phyloP scores from a whole-genome alignment of 2,888 invertebrate genomes.

The Sinopyrophorus schimmeli region DNA sequence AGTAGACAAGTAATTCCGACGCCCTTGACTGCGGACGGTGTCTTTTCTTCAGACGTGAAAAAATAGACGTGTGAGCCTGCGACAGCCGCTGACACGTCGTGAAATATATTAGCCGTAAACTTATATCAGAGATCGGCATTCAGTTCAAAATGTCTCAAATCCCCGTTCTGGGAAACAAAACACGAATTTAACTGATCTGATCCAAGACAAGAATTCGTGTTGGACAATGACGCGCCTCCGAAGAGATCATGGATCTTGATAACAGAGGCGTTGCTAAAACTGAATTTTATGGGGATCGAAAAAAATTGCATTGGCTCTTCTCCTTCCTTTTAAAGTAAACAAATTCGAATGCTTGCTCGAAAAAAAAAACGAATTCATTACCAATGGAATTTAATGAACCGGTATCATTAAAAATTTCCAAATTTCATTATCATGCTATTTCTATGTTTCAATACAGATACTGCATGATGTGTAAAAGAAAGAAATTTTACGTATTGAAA shows the following conservation, averaged over 20 bases:
- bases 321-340: too few species aligned
- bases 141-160: constrained; percentile 44
- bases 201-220: constrained; percentile 39
- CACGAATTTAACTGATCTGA: constrained; percentile 42
- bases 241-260: constrained; percentile 14
- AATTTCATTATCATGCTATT: too few species aligned
- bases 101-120: constrained; percentile 50
- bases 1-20: constrained; percentile 26
- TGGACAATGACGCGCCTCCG: constrained; percentile 31
- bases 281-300: constrained; percentile 9
- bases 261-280: constrained; percentile 18
- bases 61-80: constrained; percentile 42
- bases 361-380: too few species aligned
- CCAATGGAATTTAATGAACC: too few species aligned
- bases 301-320: constrained; percentile 2
- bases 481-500: too few species aligned
- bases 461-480: too few species aligned
- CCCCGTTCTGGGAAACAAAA: constrained; percentile 45
- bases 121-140: constrained; percentile 50
- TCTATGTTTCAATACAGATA: too few species aligned
- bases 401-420: too few species aligned
- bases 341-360: too few species aligned
- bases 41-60: constrained; percentile 38
- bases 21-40: constrained; percentile 40
- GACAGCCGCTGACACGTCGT: constrained; percentile 45